These are phyloP conservation scores for Entomobrya proxima DNA, from an alignment of 2,888 invertebrate species.

Conservation along the genomic window DNA sequence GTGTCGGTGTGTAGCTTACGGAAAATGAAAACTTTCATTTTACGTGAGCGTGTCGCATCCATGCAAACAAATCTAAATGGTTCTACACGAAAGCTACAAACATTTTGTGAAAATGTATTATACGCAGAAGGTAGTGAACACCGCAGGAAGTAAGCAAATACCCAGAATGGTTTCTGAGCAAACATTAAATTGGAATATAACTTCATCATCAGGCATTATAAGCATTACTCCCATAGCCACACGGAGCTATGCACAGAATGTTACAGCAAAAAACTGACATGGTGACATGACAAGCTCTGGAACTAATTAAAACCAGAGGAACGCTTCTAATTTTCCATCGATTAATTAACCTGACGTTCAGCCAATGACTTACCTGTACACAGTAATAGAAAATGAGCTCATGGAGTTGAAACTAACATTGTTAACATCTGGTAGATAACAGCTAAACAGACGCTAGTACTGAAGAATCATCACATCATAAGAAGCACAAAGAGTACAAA, in stretches of 20 bases:
- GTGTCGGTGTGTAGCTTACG: not conserved
- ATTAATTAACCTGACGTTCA: constrained; percentile 13
- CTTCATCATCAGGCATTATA: not conserved
- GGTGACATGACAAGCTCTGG: not conserved
- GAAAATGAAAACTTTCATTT: constrained; percentile 1
- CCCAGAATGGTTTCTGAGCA: not conserved
- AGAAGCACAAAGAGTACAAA: too few relatives aligned
- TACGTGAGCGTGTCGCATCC: not conserved
- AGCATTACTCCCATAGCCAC: not conserved
- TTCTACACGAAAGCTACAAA: too few relatives aligned
- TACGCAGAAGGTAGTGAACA: not conserved
- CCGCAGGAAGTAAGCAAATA: constrained; percentile 6
- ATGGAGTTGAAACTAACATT: too few relatives aligned
- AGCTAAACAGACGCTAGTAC: too few relatives aligned
- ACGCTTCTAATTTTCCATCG: not conserved
- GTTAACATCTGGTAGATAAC: too few relatives aligned
- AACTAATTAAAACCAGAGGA: constrained; percentile 34
- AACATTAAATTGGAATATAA: not conserved
- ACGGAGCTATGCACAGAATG: not conserved
- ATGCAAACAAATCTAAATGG: too few relatives aligned
- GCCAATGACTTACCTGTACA: not conserved
- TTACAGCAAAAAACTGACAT: not conserved
- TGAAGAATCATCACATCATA: too few relatives aligned
- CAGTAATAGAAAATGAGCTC: too few relatives aligned
- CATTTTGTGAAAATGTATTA: too few relatives aligned